phyloP scores from a whole-genome alignment of 2,797 vertebrate species.

The Neomorphus geoffroyi region DNA sequence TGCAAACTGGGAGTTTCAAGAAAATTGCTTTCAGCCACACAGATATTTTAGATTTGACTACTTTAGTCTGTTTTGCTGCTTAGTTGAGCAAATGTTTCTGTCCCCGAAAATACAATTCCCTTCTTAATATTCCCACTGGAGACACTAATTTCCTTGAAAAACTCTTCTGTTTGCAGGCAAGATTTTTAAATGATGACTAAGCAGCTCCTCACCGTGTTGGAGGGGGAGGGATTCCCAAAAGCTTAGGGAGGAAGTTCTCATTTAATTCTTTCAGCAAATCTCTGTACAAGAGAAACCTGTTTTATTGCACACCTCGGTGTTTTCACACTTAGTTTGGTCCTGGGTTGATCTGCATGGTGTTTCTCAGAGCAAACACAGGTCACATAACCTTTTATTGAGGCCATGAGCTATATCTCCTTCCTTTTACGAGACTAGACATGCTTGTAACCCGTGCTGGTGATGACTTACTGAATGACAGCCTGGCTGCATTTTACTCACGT shows the following conservation, averaged over 20 bases:
- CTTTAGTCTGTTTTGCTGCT: not conserved
- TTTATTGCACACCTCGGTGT: not conserved
- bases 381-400: not conserved
- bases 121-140: slow-evolving; percentile 34
- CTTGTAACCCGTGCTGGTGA: not conserved
- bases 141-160: slow-evolving; percentile 20
- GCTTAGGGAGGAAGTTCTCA: not conserved
- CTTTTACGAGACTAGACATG: not conserved
- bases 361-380: not conserved
- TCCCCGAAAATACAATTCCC: not conserved
- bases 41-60: not conserved
- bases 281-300: not conserved
- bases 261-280: slow-evolving; percentile 20
- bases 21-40: not conserved
- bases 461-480: not conserved
- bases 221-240: slow-evolving; percentile 24
- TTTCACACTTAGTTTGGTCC: not conserved
- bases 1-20: not conserved
- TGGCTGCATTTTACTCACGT: not conserved
- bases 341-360: not conserved
- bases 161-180: not conserved
- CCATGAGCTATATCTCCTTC: not conserved
- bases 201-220: not conserved
- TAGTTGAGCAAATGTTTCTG: not conserved
- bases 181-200: slow-evolving; percentile 44